phyloP scores from a whole-genome alignment of 2,113 vertebrate genomes.

The Oenanthe melanoleuca region DNA sequence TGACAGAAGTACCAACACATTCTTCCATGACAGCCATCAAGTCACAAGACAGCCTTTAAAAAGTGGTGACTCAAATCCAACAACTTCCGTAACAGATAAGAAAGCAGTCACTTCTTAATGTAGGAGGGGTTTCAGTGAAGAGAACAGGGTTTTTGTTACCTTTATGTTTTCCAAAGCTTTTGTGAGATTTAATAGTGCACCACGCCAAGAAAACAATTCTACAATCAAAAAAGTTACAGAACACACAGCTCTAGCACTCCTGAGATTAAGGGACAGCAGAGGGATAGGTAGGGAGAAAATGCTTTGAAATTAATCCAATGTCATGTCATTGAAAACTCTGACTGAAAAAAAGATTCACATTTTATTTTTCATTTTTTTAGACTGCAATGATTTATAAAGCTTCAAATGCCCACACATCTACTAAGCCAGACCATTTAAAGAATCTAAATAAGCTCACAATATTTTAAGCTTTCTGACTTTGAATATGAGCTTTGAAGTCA shows the following conservation, averaged over 20 bases:
- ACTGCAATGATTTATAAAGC: slow-evolving; percentile 58
- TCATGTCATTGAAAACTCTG: slow-evolving; percentile 55
- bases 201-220: background rate
- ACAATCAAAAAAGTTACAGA: background rate
- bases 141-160: fast-evolving
- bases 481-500: slow-evolving; percentile 74
- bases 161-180: background rate
- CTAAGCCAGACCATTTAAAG: slow-evolving; percentile 68
- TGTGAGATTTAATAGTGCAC: background rate
- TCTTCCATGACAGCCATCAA: slow-evolving; percentile 11
- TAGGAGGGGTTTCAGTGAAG: background rate
- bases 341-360: slow-evolving; percentile 32
- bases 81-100: background rate
- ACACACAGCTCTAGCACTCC: background rate
- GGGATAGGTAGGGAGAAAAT: slow-evolving; percentile 23
- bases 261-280: slow-evolving; percentile 5
- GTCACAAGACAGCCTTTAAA: slow-evolving; percentile 1
- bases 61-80: background rate
- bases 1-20: background rate
- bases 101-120: background rate
- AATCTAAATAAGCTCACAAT: slow-evolving; percentile 63
- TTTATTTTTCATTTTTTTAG: slow-evolving; percentile 37
- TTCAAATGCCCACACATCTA: slow-evolving; percentile 66
- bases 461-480: slow-evolving; percentile 74
- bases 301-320: slow-evolving; percentile 57